These are phyloP conservation scores for Phycodurus eques DNA, from an alignment of 2,113 vertebrate genomes.

Conservation along the genomic window DNA sequence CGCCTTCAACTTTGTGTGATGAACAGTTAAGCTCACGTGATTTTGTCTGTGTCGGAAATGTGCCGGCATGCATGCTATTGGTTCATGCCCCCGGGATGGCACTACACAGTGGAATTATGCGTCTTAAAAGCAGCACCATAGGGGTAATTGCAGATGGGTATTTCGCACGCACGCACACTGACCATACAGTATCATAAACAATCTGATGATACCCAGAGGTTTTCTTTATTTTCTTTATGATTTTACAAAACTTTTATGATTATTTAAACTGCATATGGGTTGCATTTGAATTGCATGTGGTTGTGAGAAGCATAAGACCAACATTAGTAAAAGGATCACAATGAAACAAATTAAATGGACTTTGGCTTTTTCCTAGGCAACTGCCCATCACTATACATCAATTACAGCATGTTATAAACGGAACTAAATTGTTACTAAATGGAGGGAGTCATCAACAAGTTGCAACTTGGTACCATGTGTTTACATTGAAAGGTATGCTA, in stretches of 20 bases:
- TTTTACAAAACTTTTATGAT: not conserved
- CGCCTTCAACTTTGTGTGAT: conserved; percentile 38
- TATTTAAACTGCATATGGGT: not conserved
- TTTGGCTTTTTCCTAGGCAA: too few species aligned
- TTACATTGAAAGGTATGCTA: too few species aligned
- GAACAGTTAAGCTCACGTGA: conserved; percentile 28
- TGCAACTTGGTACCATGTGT: too few species aligned
- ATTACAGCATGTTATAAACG: too few species aligned
- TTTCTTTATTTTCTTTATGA: not conserved
- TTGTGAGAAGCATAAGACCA: not conserved
- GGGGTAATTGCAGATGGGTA: not conserved
- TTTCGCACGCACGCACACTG: too few species aligned
- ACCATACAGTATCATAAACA: not conserved
- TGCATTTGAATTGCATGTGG: not conserved
- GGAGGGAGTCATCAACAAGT: too few species aligned
- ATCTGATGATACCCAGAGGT: too few species aligned
- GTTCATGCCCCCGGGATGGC: conserved; percentile 12
- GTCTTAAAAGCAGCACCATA: conserved; percentile 9
- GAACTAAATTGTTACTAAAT: too few species aligned
- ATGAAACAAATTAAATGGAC: not conserved
- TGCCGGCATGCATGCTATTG: conserved; percentile 3
- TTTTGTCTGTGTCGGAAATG: conserved; percentile 29
- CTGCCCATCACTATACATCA: too few species aligned
- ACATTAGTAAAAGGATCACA: not conserved
- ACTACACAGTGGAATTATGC: conserved; percentile 16